Evolutionary conservation across 2,113 vertebrate species (phyloP).

Genomic region (Apteryx owenii): DNA sequence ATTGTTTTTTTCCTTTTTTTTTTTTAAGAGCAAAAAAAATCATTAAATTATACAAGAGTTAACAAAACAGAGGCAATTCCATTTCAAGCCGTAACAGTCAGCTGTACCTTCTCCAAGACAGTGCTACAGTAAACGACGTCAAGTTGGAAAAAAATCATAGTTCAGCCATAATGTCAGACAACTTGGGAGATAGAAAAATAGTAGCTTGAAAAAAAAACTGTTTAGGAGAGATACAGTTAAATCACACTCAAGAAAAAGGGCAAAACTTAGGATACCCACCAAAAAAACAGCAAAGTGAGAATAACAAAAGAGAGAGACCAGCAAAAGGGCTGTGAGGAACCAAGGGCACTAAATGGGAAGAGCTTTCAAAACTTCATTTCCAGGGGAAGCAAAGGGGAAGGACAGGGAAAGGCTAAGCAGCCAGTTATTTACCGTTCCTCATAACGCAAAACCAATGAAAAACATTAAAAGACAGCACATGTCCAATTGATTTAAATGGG

Average conservation of each 20-base stretch:
- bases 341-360: background rate
- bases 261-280: background rate
- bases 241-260: background rate
- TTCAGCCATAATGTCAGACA: background rate
- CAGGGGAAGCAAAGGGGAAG: background rate
- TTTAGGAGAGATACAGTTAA: background rate
- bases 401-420: background rate
- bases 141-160: background rate
- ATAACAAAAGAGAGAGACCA: background rate
- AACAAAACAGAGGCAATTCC: background rate
- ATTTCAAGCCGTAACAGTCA: background rate
- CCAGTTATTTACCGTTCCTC: background rate
- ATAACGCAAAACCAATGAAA: background rate
- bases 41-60: background rate
- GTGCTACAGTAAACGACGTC: conserved; percentile 13
- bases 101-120: background rate
- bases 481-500: background rate
- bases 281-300: background rate
- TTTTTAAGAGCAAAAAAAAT: background rate
- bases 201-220: background rate
- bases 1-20: background rate
- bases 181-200: background rate
- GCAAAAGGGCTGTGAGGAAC: background rate
- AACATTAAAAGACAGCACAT: background rate
- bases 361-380: background rate